Conservation (phyloP, 2,113 vertebrate genomes). For the Emydocephalus ijimae region DNA sequence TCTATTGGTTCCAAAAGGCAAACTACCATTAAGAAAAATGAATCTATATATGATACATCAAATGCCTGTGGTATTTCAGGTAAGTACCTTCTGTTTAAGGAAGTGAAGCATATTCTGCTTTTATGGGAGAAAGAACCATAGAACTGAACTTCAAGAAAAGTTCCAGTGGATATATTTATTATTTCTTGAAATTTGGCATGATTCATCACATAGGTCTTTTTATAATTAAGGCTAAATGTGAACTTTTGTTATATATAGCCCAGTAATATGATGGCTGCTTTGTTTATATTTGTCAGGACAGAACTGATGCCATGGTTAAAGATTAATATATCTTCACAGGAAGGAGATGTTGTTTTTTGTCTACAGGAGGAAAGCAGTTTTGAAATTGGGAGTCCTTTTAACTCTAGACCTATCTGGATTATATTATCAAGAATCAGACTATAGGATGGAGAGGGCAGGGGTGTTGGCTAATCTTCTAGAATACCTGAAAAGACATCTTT, state of each 20-base stretch:
- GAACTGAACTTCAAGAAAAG: neutral
- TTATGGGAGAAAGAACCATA: neutral
- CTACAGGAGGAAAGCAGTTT: neutral
- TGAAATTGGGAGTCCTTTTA: neutral
- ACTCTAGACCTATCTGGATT: neutral
- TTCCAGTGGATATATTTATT: neutral
- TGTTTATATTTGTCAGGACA: neutral
- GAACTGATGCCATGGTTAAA: neutral
- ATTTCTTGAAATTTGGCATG: neutral
- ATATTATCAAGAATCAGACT: neutral
- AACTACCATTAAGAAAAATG: slow-evolving; percentile 52
- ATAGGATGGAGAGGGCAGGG: neutral
- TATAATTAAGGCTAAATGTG: neutral
- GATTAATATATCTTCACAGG: neutral
- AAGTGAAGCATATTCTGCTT: neutral
- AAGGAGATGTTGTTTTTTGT: neutral
- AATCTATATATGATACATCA: slow-evolving; percentile 67
- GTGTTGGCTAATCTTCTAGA: neutral
- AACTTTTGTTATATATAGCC: neutral
- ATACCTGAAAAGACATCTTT: neutral
- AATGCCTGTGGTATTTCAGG: slow-evolving; percentile 79
- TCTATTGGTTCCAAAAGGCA: neutral
- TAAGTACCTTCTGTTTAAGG: slow-evolving; percentile 36
- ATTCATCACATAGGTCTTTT: neutral
- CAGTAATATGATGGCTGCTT: neutral